Conservation (phyloP, 2,113 vertebrate genomes). For the Pseudopipra pipra region DNA sequence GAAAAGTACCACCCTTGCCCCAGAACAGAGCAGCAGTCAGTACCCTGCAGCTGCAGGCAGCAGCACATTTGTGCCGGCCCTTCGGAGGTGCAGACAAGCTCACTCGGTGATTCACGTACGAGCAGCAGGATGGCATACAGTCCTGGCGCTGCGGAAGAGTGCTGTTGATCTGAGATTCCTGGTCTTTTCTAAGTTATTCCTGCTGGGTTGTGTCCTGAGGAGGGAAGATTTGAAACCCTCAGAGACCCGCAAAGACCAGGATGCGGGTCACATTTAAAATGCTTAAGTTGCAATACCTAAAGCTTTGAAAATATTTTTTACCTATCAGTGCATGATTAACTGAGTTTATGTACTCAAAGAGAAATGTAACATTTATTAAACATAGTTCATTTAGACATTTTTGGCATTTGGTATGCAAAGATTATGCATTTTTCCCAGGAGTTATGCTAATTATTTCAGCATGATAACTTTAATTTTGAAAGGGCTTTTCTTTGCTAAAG, state of each 20-base stretch:
- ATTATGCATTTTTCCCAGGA: slow-evolving; percentile 40
- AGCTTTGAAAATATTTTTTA: neutral
- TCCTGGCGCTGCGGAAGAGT: neutral
- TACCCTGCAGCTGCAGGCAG: fast-evolving
- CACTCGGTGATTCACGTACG: fast-evolving
- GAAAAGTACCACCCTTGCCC: neutral
- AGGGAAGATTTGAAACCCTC: neutral
- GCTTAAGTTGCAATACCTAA: neutral
- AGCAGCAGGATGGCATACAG: neutral
- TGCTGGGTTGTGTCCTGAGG: fast-evolving
- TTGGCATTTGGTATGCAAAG: slow-evolving; percentile 30
- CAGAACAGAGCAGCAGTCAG: neutral
- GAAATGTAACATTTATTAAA: slow-evolving; percentile 36
- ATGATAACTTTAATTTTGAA: slow-evolving; percentile 26
- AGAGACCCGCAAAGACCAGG: neutral
- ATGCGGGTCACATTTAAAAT: neutral
- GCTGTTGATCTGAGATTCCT: neutral
- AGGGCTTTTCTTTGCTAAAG: slow-evolving; percentile 1
- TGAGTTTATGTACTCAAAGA: neutral
- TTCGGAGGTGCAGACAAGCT: fast-evolving
- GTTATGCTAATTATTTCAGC: slow-evolving; percentile 42
- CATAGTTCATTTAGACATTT: slow-evolving; percentile 34
- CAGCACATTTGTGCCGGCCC: fast-evolving
- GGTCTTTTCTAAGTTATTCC: neutral
- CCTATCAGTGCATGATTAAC: neutral